Conservation (phyloP, 2,113 vertebrate genomes). For the Climacteris rufus region DNA sequence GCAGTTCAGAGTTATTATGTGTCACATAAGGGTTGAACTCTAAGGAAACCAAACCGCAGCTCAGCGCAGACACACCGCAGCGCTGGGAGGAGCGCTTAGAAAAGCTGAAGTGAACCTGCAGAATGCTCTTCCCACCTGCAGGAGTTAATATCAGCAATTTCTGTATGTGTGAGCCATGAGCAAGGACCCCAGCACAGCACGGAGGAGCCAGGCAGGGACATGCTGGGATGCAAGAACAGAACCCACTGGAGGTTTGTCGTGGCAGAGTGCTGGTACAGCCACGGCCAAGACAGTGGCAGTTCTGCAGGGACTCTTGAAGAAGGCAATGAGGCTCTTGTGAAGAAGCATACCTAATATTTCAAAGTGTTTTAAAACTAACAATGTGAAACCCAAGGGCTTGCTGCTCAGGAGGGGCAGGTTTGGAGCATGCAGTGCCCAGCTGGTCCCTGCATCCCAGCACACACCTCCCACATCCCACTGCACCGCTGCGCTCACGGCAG, state of each 20-base stretch:
- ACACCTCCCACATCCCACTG: not conserved
- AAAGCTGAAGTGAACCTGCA: not conserved
- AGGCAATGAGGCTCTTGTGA: not conserved
- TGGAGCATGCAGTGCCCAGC: fast-evolving
- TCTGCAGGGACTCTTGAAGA: fast-evolving
- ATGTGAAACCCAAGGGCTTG: not conserved
- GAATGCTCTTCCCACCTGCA: not conserved
- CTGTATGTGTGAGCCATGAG: not conserved
- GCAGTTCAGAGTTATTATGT: not conserved
- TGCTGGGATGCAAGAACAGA: not conserved
- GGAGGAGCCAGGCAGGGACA: not conserved
- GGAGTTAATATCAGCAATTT: not conserved
- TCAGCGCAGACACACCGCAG: not conserved
- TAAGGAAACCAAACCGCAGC: not conserved
- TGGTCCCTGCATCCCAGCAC: not conserved
- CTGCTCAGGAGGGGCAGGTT: not conserved
- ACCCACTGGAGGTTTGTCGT: not conserved
- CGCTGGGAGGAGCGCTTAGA: not conserved
- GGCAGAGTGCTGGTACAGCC: not conserved
- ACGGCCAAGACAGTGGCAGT: not conserved
- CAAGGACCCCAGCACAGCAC: not conserved
- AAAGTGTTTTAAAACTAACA: fast-evolving
- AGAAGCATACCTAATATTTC: not conserved
- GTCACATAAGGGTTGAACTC: conserved; percentile 3
- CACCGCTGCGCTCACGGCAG: fast-evolving